Evolutionary conservation across 2,113 vertebrate species (phyloP).

Genomic region (Megaceryle maxima): DNA sequence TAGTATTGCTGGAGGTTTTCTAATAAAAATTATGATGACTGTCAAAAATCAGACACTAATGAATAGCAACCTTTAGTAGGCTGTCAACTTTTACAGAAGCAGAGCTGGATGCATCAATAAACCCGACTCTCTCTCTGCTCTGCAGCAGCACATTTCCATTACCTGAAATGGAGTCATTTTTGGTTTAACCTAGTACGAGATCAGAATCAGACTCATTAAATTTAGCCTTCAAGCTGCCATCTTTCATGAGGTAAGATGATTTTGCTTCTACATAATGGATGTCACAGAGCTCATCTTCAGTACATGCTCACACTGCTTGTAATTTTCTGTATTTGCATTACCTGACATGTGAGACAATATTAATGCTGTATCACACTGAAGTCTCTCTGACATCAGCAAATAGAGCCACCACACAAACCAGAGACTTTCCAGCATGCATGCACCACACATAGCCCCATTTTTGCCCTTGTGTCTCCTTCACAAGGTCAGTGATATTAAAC

Average conservation of each 20-base stretch:
- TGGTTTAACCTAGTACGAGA: neutral
- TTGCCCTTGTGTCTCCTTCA: neutral
- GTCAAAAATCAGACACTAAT: neutral
- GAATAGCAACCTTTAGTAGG: neutral
- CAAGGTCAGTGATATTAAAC: conserved; percentile 6
- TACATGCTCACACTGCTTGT: conserved; percentile 9
- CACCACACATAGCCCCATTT: neutral
- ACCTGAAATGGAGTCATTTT: neutral
- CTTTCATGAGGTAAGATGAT: conserved; percentile 15
- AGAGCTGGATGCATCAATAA: neutral
- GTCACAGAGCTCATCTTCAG: conserved; percentile 50
- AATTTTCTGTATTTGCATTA: conserved; percentile 66
- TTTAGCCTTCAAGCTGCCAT: conserved; percentile 37
- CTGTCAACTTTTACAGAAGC: neutral
- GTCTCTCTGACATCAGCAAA: conserved; percentile 58
- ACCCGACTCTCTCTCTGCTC: neutral
- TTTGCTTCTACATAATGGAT: conserved; percentile 45
- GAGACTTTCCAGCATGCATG: neutral
- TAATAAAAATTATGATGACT: neutral
- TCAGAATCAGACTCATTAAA: conserved; percentile 41
- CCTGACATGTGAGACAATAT: conserved; percentile 44
- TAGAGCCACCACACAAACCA: neutral
- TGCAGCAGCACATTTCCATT: neutral
- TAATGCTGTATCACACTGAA: conserved; percentile 41
- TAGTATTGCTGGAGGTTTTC: conserved; percentile 14